Evolutionary conservation across 2,113 vertebrate species (phyloP), one percentile per base, ranked within the genome.

Genomic region (Apaloderma vittatum): DNA sequence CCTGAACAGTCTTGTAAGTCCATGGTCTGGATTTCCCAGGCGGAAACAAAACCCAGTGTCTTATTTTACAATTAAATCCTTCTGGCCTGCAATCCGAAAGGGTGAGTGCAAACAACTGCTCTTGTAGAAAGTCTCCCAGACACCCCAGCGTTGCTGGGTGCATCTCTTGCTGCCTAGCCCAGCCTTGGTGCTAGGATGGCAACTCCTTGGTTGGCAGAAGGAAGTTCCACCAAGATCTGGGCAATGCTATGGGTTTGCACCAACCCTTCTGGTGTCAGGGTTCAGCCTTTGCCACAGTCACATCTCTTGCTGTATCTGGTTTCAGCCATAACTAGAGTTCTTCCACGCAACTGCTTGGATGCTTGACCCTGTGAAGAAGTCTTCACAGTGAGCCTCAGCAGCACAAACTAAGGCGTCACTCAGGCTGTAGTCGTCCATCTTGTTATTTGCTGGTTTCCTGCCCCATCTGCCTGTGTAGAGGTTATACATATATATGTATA

Each of bases 71-170:
- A 49, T 23, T 0, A 61, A 95, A 55, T 82, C 74, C 54, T 74
- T 30, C 29, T 80, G 75, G 8, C 40, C 79, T 77, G 54, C 74
- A 52, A 59, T 29, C 61, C 66, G 29, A 7, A n/a, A 63, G 17
- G 43, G 65, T 81, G 11, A 90, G 65, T 62, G 85, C 65, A 72
- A 80, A 66, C 12, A n/a, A 36, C 62, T 84, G 68, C n/a, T 5
- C 4, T 11, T 9, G 8, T 58, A 74, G 83, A 79, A 92, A 32
- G 20, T 57, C 34, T 62, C 52, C 36, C 29, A 26, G 61, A 17
- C 34, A 26, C 40, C 0, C 3, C 0, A 0, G 37, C 36, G 6
- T 57, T n/a, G 4, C 67, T 1, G 2, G 22, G 22, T 49, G 27
- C 29, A 20, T 19, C 18, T 24, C 66, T 51, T 34, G 37, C 71